Percentiles rank a stretch among this genome's conserved stretches.
These are phyloP conservation scores for Sebastes diploproa DNA, from an alignment of 2,797 vertebrate species.

Conservation along the genomic window DNA sequence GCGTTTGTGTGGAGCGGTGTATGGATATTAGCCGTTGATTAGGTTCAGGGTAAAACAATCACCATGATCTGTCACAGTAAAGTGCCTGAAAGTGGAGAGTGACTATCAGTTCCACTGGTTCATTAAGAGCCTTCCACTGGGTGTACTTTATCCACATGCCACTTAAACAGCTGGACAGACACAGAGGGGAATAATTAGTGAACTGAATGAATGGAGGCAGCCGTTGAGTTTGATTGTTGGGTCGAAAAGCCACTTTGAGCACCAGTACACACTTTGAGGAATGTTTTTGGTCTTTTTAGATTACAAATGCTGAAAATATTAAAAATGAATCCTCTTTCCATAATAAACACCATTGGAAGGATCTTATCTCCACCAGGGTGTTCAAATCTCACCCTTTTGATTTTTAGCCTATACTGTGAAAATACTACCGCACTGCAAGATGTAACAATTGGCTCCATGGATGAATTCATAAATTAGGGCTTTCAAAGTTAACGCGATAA, in stretches of 20 bases:
- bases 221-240: not conserved
- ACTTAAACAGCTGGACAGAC: slow-evolving; percentile 25
- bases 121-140: slow-evolving; percentile 17
- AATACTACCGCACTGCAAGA: not conserved
- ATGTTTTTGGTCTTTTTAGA: not conserved
- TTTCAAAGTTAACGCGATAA: too few relatives aligned
- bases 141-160: slow-evolving; percentile 27
- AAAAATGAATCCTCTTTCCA: too few relatives aligned
- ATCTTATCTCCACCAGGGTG: not conserved
- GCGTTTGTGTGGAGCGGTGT: not conserved
- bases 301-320: not conserved
- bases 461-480: too few relatives aligned
- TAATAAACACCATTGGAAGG: not conserved
- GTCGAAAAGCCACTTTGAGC: not conserved
- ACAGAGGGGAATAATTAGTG: slow-evolving; percentile 14
- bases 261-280: not conserved
- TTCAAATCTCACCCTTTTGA: not conserved
- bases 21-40: not conserved
- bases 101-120: not conserved
- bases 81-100: not conserved
- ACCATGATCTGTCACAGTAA: not conserved
- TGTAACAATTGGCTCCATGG: not conserved
- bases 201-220: not conserved
- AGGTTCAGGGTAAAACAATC: not conserved
- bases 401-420: not conserved